Evolutionary conservation across 2,797 vertebrate species (phyloP).

Genomic region (Girardinus metallicus): DNA sequence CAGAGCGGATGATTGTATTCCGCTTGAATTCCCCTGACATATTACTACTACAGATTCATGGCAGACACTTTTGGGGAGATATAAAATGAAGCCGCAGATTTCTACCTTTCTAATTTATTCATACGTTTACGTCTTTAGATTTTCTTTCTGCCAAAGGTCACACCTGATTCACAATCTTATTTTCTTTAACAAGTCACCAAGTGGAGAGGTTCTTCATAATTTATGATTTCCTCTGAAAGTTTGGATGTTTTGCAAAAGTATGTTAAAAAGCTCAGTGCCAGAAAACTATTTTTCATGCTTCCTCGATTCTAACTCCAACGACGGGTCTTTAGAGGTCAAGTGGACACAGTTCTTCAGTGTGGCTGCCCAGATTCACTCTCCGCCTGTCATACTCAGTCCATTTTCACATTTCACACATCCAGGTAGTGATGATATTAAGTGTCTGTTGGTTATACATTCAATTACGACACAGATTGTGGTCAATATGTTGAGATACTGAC

Average conservation of each 20-base stretch:
- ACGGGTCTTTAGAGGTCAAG: constrained; percentile 44
- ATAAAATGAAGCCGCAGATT: constrained; percentile 22
- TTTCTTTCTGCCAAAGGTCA: constrained; percentile 31
- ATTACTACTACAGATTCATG: constrained; percentile 18
- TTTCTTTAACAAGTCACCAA: constrained; percentile 25
- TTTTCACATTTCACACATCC: background rate
- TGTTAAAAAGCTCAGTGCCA: constrained; percentile 31
- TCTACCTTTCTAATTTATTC: constrained; percentile 28
- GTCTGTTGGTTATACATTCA: background rate
- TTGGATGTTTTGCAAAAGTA: constrained; percentile 5
- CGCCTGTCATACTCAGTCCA: background rate
- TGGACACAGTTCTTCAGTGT: constrained; percentile 32
- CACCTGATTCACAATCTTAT: constrained; percentile 39
- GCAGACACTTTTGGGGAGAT: constrained; percentile 12
- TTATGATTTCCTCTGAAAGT: constrained; percentile 21
- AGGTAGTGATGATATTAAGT: background rate
- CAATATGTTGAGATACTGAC: background rate
- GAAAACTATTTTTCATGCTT: constrained; percentile 28
- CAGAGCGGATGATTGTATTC: constrained; percentile 10
- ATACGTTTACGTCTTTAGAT: constrained; percentile 24
- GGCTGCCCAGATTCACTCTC: constrained; percentile 27
- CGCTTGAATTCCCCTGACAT: constrained; percentile 3
- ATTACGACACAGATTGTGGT: background rate
- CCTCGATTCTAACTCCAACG: constrained; percentile 24
- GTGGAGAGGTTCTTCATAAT: constrained; percentile 18